Evolutionary conservation across 53 echinoderm and acorn worm species (phyloP), one percentile per base, ranked within the genome.

Genomic region (Pentamera pediparva): DNA sequence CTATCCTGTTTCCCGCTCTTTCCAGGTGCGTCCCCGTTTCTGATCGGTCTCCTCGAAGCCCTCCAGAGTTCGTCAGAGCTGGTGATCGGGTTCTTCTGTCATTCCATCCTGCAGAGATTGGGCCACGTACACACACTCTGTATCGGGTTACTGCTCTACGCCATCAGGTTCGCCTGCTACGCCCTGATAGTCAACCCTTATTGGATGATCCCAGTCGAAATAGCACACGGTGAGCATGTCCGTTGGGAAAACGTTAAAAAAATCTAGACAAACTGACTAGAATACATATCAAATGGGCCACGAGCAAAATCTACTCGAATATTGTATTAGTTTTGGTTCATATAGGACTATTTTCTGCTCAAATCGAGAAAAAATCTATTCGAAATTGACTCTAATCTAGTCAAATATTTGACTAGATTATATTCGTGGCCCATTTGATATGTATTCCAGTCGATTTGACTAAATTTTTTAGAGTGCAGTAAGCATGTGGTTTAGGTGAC

Each of bases 201-300:
- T 56, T 84, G 76, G 83, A 54, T 81, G 15, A 78, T 91, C 19
- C 81, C 87, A 8, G 75, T 84, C 1, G 92, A 91, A 33, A 76
- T 87, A 3, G 31, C 80, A 26, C 92, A 91, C 26, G 92, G 92
- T 91, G 69, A 78, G 69, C 27, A 12, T n/a, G n/a, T n/a, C n/a
- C n/a, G n/a, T 57, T 10, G 24, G 9, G 24, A 57, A 10, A 57
- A 57, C 9, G 24, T 10, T 21, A n/a, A 57, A 21, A 8, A 57
- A 18, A 25, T 57, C 9, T 57, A 10, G 59, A 18, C 24, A 57
- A n/a, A n/a, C n/a, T n/a, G n/a, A n/a, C n/a, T n/a, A n/a, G n/a
- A n/a, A n/a, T n/a, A n/a, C n/a, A n/a, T n/a, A n/a, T n/a, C n/a
- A n/a, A n/a, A n/a, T n/a, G n/a, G n/a, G n/a, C n/a, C n/a, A n/a